phyloP scores from a whole-genome alignment of 1,140 invertebrate genomes.

The Pseudachorutes palmiensis region DNA sequence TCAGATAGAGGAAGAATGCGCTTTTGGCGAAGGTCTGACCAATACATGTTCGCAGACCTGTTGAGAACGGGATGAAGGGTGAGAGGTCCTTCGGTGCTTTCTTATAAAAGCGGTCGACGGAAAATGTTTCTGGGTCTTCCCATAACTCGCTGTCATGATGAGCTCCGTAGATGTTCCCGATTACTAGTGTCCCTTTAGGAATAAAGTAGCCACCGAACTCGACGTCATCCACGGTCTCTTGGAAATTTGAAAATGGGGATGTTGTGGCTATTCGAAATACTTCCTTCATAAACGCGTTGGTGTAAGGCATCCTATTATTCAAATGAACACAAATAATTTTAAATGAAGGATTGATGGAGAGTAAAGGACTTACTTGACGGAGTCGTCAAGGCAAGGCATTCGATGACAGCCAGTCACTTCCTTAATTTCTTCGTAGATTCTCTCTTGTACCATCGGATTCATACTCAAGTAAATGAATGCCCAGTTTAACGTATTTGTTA shows the following conservation, averaged over 20 bases:
- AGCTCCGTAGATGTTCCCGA: constrained; percentile 40
- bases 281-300: constrained; percentile 39
- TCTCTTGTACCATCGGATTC: not conserved
- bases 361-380: not conserved
- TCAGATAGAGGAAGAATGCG: not conserved
- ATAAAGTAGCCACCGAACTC: constrained; percentile 39
- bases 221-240: constrained; percentile 26
- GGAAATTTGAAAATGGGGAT: constrained; percentile 27
- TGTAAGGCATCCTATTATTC: constrained; percentile 36
- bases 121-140: constrained; percentile 40
- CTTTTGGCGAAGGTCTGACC: not conserved
- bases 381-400: not conserved
- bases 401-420: not conserved
- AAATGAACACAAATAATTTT: constrained; percentile 3
- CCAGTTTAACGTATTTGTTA: not conserved
- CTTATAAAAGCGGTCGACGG: constrained; percentile 41
- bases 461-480: not conserved
- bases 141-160: constrained; percentile 40
- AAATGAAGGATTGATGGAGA: not conserved
- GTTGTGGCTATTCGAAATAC: constrained; percentile 23
- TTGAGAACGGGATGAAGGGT: not conserved
- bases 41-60: not conserved
- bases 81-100: constrained; percentile 12
- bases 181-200: constrained; percentile 41
- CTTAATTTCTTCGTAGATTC: not conserved